Evolutionary conservation across 2,888 invertebrate genomes (phyloP).

Genomic region (Lepetodrilus schrolli): DNA sequence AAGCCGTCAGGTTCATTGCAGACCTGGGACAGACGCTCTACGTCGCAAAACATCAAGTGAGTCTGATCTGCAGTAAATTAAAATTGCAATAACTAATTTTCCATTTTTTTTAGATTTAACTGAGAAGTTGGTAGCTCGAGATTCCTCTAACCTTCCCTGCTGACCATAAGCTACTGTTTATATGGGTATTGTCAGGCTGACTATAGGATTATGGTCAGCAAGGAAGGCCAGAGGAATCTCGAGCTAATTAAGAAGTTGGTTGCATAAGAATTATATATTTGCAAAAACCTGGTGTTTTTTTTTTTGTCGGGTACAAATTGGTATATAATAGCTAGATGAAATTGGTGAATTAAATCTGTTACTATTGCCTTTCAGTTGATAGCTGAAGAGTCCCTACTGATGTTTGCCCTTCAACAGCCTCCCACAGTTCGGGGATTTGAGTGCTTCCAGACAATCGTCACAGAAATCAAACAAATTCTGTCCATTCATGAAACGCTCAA

Average conservation of each 20-base stretch:
- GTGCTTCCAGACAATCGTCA: constrained; percentile 32
- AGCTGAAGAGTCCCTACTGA: constrained; percentile 38
- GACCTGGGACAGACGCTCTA: constrained; percentile 34
- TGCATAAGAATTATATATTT: no score
- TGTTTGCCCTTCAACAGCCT: constrained; percentile 33
- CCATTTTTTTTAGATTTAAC: not conserved
- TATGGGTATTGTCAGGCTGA: no score
- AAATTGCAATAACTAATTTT: not conserved
- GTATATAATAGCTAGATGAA: not conserved
- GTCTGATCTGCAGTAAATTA: not conserved
- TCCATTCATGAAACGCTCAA: constrained; percentile 30
- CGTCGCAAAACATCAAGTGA: constrained; percentile 35
- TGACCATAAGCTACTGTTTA: no score
- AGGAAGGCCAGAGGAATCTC: no score
- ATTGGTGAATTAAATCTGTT: not conserved
- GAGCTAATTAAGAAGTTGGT: no score
- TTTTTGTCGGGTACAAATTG: no score
- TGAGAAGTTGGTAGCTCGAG: no score
- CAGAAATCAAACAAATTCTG: constrained; percentile 34
- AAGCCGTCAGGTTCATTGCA: constrained; percentile 29
- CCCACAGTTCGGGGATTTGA: constrained; percentile 7
- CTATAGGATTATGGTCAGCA: no score
- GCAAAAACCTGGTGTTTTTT: no score
- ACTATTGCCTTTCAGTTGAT: constrained; percentile 29
- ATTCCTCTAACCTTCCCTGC: no score